A percentile compares a stretch with the other conserved stretches of the same genome.
These are phyloP conservation scores for Acronicta alni DNA, from an alignment of 2,888 invertebrate genomes.

Conservation along the genomic window DNA sequence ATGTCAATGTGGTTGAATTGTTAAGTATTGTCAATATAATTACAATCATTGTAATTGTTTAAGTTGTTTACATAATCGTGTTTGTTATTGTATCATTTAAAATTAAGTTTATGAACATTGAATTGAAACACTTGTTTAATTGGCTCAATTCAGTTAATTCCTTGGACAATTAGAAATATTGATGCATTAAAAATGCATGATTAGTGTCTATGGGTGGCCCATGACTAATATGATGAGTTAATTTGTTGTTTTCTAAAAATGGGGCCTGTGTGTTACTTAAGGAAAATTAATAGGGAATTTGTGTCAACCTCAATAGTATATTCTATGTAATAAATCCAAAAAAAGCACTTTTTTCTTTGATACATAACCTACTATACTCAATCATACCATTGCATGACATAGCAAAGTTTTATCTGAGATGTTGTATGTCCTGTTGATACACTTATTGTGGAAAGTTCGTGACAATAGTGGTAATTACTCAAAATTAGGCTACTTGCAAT, in stretches of 20 bases:
- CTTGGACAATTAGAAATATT: constrained; percentile 9
- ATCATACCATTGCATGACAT: constrained; percentile 34
- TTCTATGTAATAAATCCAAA: no score
- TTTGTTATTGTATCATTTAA: constrained; percentile 24
- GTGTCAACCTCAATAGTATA: no score
- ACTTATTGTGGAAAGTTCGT: constrained; percentile 14
- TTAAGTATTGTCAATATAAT: constrained; percentile 8
- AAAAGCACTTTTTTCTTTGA: background rate
- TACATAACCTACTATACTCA: constrained; percentile 38
- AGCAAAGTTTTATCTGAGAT: constrained; percentile 32
- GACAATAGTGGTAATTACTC: constrained; percentile 14
- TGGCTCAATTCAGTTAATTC: constrained; percentile 5
- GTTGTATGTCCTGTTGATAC: constrained; percentile 15
- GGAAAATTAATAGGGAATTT: no score
- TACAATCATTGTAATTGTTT: constrained; percentile 16
- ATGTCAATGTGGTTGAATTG: background rate
- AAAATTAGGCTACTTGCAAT: constrained; percentile 14
- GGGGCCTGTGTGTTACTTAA: background rate
- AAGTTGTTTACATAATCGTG: constrained; percentile 34
- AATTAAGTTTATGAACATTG: constrained; percentile 4
- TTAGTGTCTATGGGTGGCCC: constrained; percentile 24
- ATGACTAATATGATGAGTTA: constrained; percentile 15
- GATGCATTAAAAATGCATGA: constrained; percentile 13
- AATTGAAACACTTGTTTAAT: background rate
- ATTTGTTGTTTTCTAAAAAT: background rate